Percentiles rank a stretch among this genome's conserved stretches.
These are phyloP conservation scores for Poeciliopsis turneri DNA, from an alignment of 2,797 vertebrate genomes.

Conservation along the genomic window DNA sequence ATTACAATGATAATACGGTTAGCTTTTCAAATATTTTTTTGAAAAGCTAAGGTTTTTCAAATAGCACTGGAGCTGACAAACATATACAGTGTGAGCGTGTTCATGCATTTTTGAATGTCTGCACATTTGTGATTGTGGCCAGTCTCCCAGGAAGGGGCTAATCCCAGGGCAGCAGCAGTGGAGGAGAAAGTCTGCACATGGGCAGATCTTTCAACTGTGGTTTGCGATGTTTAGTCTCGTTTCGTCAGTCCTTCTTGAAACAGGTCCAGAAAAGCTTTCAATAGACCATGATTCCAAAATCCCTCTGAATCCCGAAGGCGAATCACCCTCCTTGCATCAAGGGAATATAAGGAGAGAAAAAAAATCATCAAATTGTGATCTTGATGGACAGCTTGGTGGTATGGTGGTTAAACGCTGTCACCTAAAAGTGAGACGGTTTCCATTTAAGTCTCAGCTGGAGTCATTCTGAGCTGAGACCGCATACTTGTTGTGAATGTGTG, in stretches of 20 bases:
- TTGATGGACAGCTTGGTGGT: constrained; percentile 13
- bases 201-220: constrained; percentile 79
- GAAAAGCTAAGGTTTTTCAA: background rate
- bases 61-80: constrained; percentile 9
- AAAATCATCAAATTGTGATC: constrained; percentile 48
- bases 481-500: background rate
- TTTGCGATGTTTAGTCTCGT: constrained; percentile 84
- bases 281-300: constrained; percentile 79
- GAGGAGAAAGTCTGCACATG: constrained; percentile 73
- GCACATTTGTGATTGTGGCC: constrained; percentile 58
- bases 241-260: constrained; percentile 88
- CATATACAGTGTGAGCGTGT: constrained; percentile 6
- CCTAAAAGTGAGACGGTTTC: background rate
- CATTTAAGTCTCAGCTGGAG: constrained; percentile 3
- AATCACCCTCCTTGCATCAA: constrained; percentile 30
- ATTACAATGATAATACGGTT: background rate
- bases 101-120: constrained; percentile 22
- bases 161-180: constrained; percentile 62
- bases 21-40: background rate
- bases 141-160: constrained; percentile 62
- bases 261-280: constrained; percentile 94
- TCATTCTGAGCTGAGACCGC: background rate
- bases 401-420: background rate
- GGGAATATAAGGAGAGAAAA: constrained; percentile 14
- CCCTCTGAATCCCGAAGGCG: constrained; percentile 71